These are phyloP conservation scores for Cassiopea andromeda DNA, from an alignment of 30 jellyfish, hydroid and myxozoan genomes.

Conservation along the genomic window DNA sequence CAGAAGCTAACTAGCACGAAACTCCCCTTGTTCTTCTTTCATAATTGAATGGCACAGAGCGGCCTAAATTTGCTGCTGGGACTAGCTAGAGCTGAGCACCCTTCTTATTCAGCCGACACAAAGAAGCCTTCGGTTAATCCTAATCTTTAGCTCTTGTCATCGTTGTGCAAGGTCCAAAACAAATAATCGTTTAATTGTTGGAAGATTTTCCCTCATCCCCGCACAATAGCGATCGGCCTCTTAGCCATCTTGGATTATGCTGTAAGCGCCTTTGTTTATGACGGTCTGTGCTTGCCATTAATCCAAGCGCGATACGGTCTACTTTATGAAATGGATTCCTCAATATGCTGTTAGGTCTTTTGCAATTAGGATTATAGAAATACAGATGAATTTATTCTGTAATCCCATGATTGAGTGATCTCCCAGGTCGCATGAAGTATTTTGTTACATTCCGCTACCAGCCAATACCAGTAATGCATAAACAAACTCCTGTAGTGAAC, in stretches of 20 bases:
- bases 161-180: constrained; percentile 77
- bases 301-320: constrained; percentile 67
- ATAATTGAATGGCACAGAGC: constrained; percentile 49
- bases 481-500: background rate
- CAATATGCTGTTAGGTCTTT: constrained; percentile 65
- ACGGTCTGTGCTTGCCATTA: constrained; percentile 32
- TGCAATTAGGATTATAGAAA: constrained; percentile 58
- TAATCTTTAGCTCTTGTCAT: constrained; percentile 70
- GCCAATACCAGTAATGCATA: background rate
- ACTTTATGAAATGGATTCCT: constrained; percentile 64
- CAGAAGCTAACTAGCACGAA: constrained; percentile 29
- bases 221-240: constrained; percentile 60
- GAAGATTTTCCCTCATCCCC: constrained; percentile 31
- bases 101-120: constrained; percentile 59
- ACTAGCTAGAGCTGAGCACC: constrained; percentile 35
- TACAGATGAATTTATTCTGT: constrained; percentile 55
- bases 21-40: constrained; percentile 43
- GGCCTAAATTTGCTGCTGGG: constrained; percentile 54
- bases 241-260: constrained; percentile 54
- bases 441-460: constrained; percentile 47
- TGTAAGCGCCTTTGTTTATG: constrained; percentile 45
- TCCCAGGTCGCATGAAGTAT: constrained; percentile 59
- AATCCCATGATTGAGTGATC: constrained; percentile 51
- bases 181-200: constrained; percentile 62
- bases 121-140: constrained; percentile 47